Evolutionary conservation across 1,140 invertebrate genomes (phyloP).

Genomic region (Acyrthosiphon pisum): DNA sequence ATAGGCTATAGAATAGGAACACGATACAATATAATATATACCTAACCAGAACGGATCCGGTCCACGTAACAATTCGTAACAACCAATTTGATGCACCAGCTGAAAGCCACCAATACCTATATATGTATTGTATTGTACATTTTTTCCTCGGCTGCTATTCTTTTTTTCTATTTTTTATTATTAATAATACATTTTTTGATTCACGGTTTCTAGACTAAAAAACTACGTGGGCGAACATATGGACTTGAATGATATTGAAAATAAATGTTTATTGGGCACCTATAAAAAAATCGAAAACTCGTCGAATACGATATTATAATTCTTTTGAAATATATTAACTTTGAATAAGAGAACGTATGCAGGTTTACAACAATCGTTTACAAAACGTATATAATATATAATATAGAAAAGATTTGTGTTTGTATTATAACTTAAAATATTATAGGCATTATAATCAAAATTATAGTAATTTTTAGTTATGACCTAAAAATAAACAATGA

Average conservation of each 20-base stretch:
- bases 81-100: slow-evolving; percentile 49
- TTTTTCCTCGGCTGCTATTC: neutral
- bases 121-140: neutral
- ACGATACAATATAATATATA: slow-evolving; percentile 27
- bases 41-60: slow-evolving; percentile 48
- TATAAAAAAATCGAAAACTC: neutral
- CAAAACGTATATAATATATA: neutral
- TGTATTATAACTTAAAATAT: neutral
- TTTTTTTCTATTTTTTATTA: slow-evolving; percentile 15
- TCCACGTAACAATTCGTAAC: slow-evolving; percentile 54
- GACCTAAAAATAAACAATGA: neutral
- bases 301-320: neutral
- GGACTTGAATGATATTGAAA: neutral
- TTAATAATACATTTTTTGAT: neutral
- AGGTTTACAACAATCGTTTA: neutral
- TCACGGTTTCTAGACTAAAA: slow-evolving; percentile 21
- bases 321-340: neutral
- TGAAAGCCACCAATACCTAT: neutral
- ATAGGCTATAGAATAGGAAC: neutral
- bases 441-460: neutral
- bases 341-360: neutral
- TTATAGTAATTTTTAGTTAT: too few relatives aligned
- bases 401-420: neutral
- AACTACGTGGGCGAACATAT: neutral
- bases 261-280: neutral